phyloP scores from a whole-genome alignment of 2,888 invertebrate genomes.

The Cerastis leucographa region DNA sequence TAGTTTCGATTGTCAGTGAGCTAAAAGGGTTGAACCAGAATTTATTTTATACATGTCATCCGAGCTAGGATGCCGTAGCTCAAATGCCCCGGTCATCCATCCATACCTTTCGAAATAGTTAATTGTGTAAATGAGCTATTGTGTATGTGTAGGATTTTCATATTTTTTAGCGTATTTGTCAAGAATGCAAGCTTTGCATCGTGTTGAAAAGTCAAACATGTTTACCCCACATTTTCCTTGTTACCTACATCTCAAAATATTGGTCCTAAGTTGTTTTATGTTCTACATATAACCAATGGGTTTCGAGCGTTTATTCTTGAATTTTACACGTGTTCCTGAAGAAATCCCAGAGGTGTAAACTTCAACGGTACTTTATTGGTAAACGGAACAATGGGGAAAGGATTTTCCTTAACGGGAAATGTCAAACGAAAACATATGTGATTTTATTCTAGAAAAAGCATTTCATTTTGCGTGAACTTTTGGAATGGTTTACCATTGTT shows the following conservation, averaged over 20 bases:
- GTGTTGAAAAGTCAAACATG: too few relatives aligned
- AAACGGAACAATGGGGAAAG: neutral
- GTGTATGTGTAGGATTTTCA: too few relatives aligned
- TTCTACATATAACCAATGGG: too few relatives aligned
- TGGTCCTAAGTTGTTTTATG: neutral
- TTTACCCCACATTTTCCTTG: neutral
- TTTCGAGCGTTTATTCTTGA: neutral
- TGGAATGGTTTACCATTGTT: neutral
- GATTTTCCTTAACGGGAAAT: slow-evolving; percentile 5
- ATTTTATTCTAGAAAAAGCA: slow-evolving; percentile 3
- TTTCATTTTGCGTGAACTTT: neutral
- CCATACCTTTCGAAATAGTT: too few relatives aligned
- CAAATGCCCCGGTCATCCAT: too few relatives aligned
- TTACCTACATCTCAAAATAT: neutral
- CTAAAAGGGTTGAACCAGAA: too few relatives aligned
- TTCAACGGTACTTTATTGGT: slow-evolving; percentile 6
- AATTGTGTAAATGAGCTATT: too few relatives aligned
- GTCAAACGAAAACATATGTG: slow-evolving; percentile 1
- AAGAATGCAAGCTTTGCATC: too few relatives aligned
- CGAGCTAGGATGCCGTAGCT: too few relatives aligned
- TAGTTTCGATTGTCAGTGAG: too few relatives aligned
- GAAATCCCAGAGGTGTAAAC: neutral
- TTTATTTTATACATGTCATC: too few relatives aligned
- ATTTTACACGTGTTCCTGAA: slow-evolving; percentile 1
- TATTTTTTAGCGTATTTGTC: too few relatives aligned